Percentiles rank a stretch among this genome's conserved stretches.
phyloP scores from a whole-genome alignment of 2,888 invertebrate species.

The Drosophila anomalata region DNA sequence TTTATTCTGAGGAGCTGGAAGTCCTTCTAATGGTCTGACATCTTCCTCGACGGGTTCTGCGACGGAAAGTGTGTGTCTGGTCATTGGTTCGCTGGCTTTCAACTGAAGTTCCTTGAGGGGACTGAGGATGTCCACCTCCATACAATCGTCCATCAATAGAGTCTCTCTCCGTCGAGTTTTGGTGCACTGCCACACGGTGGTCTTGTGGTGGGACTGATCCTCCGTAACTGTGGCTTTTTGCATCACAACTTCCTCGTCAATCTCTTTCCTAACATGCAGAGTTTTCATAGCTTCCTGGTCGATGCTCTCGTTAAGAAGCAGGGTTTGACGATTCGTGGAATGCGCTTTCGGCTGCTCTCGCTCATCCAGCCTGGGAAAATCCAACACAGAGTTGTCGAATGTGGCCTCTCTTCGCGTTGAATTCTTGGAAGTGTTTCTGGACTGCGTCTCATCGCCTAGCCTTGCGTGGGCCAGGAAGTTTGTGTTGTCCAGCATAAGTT shows the following conservation, averaged over 20 bases:
- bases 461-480: constrained; percentile 69
- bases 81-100: background rate
- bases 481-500: constrained; percentile 70
- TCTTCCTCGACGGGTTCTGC: constrained; percentile 20
- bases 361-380: constrained; percentile 32
- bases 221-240: background rate
- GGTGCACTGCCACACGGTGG: too few relatives aligned
- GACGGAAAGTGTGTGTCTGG: constrained; percentile 12
- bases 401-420: constrained; percentile 55
- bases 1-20: background rate
- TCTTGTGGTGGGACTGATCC: background rate
- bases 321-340: constrained; percentile 8
- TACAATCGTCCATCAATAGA: constrained; percentile 24
- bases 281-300: background rate
- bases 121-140: constrained; percentile 24
- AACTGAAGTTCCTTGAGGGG: constrained; percentile 3
- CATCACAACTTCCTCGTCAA: background rate
- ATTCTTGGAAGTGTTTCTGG: constrained; percentile 59
- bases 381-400: constrained; percentile 48
- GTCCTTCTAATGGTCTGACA: background rate
- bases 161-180: constrained; percentile 22
- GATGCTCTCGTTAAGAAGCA: constrained; percentile 33
- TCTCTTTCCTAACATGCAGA: background rate
- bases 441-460: constrained; percentile 70
- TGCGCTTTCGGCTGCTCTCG: background rate